phyloP scores from a whole-genome alignment of 2,113 vertebrate genomes.

The Antigone vipio region DNA sequence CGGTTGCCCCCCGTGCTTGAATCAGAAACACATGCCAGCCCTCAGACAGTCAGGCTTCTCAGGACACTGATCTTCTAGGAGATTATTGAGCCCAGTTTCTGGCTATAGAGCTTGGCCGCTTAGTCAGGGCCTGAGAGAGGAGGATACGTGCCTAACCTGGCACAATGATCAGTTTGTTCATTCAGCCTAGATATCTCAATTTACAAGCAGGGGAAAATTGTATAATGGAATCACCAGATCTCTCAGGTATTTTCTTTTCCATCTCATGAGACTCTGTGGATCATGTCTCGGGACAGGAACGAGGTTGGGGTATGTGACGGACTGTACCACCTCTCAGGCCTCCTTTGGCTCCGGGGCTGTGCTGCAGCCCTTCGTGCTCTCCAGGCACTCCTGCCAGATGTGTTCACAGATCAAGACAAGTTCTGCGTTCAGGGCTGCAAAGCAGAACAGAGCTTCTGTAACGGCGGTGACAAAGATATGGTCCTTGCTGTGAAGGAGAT shows the following conservation, averaged over 20 bases:
- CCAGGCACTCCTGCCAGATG: neutral
- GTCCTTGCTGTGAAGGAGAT: constrained; percentile 14
- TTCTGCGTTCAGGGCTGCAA: neutral
- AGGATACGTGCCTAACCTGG: neutral
- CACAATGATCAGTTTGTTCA: neutral
- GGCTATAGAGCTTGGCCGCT: neutral
- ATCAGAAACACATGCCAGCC: neutral
- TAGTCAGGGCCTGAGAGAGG: neutral
- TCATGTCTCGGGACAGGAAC: neutral
- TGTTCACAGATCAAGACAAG: neutral
- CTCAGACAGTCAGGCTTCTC: neutral
- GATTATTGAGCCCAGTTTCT: neutral
- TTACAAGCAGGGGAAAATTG: neutral
- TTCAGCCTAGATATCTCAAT: neutral
- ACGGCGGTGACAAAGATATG: rapidly evolving
- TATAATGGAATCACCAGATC: neutral
- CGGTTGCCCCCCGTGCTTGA: neutral
- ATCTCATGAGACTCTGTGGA: neutral
- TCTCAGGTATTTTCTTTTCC: neutral
- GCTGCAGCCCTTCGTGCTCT: neutral
- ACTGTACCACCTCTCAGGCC: neutral
- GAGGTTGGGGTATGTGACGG: neutral
- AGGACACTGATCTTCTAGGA: neutral
- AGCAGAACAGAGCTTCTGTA: neutral
- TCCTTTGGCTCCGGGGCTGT: neutral